Percentiles rank a stretch among this genome's conserved stretches.
phyloP scores from a whole-genome alignment of 2,113 vertebrate genomes.

The Melanerpes formicivorus region DNA sequence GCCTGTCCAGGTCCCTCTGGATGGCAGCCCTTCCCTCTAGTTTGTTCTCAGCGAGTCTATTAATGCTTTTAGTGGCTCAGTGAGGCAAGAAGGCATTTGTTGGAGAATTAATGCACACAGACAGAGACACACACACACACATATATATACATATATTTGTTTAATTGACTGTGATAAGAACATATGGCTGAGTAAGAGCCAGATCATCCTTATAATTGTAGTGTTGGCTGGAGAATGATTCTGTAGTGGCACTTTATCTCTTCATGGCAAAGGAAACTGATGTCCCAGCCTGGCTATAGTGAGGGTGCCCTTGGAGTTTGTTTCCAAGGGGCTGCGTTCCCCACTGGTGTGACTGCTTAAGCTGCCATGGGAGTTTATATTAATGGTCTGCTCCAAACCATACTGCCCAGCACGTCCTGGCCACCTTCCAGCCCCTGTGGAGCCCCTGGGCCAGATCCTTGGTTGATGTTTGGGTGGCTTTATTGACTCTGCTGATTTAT shows the following conservation, averaged over 20 bases:
- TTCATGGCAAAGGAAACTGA: neutral
- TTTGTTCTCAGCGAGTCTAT: neutral
- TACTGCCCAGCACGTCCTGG: neutral
- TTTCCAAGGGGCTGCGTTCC: neutral
- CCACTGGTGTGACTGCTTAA: neutral
- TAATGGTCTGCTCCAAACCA: accelerated
- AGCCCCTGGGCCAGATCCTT: neutral
- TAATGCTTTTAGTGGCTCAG: neutral
- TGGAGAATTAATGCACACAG: neutral
- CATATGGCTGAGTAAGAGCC: neutral
- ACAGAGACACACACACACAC: neutral
- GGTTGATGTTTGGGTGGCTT: neutral
- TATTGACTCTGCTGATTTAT: neutral
- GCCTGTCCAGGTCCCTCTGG: too few species aligned
- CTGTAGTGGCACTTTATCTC: neutral
- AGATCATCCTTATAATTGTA: neutral
- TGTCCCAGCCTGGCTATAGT: neutral
- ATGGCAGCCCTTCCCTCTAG: too few species aligned
- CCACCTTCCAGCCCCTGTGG: neutral
- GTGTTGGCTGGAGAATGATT: neutral
- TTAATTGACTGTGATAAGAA: neutral
- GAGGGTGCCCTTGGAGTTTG: neutral
- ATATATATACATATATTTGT: neutral
- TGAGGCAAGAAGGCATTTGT: neutral
- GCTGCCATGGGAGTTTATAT: neutral